These are phyloP conservation scores for Eolophus roseicapilla DNA, from an alignment of 2,113 vertebrate species.

Conservation along the genomic window DNA sequence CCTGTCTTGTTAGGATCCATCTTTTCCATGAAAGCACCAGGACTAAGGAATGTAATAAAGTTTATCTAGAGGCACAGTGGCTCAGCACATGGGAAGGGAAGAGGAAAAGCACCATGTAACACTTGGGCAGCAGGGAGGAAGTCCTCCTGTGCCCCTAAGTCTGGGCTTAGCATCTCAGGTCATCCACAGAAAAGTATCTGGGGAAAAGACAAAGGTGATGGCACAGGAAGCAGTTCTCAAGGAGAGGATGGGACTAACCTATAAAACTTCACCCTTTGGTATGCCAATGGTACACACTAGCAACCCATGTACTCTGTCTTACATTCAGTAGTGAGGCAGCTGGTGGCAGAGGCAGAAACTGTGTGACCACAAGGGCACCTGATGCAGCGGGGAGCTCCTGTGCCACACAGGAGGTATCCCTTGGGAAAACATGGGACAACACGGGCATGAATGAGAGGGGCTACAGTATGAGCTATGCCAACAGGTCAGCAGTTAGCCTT, in stretches of 20 bases:
- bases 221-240: background rate
- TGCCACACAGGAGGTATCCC: background rate
- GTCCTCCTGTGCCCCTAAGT: background rate
- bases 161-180: background rate
- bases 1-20: background rate
- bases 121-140: background rate
- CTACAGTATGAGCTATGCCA: background rate
- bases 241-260: background rate
- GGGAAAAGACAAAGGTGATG: background rate
- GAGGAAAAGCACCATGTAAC: background rate
- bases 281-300: background rate
- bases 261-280: background rate
- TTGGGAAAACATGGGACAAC: background rate
- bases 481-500: background rate
- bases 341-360: background rate
- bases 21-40: background rate
- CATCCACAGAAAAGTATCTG: background rate
- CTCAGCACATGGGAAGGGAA: background rate
- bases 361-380: background rate
- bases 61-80: background rate
- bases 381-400: background rate
- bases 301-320: background rate
- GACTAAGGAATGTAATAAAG: background rate
- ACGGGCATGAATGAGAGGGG: background rate
- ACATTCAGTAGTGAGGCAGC: background rate